A percentile compares a stretch with the other conserved stretches of the same genome.
These are phyloP conservation scores for Agriopis aurantiaria DNA, from an alignment of 2,888 invertebrate species.

Conservation along the genomic window DNA sequence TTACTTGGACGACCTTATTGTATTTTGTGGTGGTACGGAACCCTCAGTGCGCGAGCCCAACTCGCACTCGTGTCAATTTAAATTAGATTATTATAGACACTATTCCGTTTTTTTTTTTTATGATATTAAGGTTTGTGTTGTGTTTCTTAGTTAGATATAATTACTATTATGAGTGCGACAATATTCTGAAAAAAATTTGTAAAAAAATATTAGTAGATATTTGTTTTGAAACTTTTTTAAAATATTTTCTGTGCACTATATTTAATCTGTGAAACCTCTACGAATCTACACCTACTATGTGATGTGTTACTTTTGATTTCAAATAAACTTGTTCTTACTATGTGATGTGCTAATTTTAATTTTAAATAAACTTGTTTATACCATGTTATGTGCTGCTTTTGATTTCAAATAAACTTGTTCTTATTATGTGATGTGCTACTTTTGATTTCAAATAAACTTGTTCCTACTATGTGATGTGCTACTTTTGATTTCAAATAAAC, in stretches of 20 bases:
- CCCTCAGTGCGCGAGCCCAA: too few species aligned
- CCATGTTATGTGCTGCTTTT: conserved; percentile 48
- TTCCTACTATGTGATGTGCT: conserved; percentile 52
- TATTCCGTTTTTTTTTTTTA: too few species aligned
- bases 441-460: conserved; percentile 53
- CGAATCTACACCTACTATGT: conserved; percentile 19
- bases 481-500: conserved; percentile 12
- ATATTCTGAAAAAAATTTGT: too few species aligned
- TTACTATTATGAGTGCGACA: too few species aligned
- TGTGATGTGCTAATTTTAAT: conserved; percentile 50
- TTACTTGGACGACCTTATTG: too few species aligned
- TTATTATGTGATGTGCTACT: conserved; percentile 55
- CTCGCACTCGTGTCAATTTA: too few species aligned
- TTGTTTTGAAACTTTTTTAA: background rate
- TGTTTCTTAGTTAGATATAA: too few species aligned
- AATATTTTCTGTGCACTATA: conserved; percentile 26
- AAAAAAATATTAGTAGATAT: too few species aligned
- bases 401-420: conserved; percentile 52
- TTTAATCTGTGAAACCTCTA: conserved; percentile 7
- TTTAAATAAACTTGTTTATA: conserved; percentile 50
- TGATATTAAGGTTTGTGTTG: too few species aligned
- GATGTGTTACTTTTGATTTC: conserved; percentile 50
- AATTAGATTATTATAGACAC: too few species aligned
- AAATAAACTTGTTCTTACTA: conserved; percentile 58
- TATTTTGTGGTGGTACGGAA: too few species aligned